Percentiles rank a stretch among this genome's conserved stretches.
phyloP scores from a whole-genome alignment of 2,113 vertebrate species.

The Lipophrys pholis region DNA sequence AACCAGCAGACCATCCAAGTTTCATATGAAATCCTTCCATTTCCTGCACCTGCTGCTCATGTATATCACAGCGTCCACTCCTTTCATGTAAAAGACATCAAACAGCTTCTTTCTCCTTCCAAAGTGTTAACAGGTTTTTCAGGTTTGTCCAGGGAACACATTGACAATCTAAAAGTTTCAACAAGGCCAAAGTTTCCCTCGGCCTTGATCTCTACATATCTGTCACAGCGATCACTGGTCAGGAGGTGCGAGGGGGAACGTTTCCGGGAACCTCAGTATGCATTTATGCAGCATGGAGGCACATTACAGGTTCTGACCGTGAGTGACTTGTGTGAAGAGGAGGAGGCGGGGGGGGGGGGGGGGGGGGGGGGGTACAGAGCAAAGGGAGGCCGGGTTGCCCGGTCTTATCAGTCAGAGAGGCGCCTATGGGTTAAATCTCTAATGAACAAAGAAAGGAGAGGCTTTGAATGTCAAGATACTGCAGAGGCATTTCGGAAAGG shows the following conservation, averaged over 20 bases:
- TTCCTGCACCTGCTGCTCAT: constrained; percentile 6
- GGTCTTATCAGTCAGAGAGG: constrained; percentile 47
- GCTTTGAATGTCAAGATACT: constrained; percentile 2
- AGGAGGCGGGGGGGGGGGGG: too few relatives aligned
- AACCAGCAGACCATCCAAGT: neutral
- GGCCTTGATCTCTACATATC: constrained; percentile 62
- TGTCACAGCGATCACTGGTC: constrained; percentile 58
- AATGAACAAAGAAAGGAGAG: constrained; percentile 25
- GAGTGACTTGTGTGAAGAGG: constrained; percentile 35
- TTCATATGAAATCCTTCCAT: constrained; percentile 7
- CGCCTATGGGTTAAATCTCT: constrained; percentile 41
- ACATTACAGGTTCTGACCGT: constrained; percentile 62
- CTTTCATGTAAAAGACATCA: constrained; percentile 57
- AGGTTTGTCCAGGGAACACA: constrained; percentile 34
- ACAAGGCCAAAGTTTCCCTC: constrained; percentile 62
- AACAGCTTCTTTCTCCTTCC: constrained; percentile 31
- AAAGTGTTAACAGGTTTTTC: constrained; percentile 19
- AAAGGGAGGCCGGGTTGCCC: constrained; percentile 41
- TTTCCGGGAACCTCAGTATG: constrained; percentile 57
- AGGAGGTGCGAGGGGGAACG: constrained; percentile 40
- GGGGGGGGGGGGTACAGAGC: constrained; percentile 47
- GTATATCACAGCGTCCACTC: constrained; percentile 13
- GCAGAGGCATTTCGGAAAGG: neutral
- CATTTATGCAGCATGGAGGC: constrained; percentile 70
- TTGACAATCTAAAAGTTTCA: constrained; percentile 65